Conservation (phyloP, 2,888 invertebrate species). For the Dasysyrphus albostriatus region DNA sequence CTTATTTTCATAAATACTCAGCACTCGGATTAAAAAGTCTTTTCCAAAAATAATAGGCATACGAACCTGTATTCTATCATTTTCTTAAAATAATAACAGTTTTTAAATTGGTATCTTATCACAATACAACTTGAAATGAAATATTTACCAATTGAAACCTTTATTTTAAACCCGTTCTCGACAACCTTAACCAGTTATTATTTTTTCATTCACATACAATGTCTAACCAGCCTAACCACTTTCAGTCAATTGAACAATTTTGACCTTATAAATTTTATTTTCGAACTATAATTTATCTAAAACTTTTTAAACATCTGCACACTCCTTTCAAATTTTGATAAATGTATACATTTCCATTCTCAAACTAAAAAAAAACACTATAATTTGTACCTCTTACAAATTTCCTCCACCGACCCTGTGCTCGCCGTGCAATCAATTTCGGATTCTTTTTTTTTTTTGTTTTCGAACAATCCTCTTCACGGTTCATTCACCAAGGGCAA, state of each 20-base stretch:
- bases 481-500: constrained; percentile 67
- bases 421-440: constrained; percentile 50
- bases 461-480: constrained; percentile 65
- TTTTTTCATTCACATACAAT: constrained; percentile 9
- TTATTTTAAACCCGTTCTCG: constrained; percentile 55
- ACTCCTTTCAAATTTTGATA: constrained; percentile 73
- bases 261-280: constrained; percentile 33
- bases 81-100: constrained; percentile 27
- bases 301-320: constrained; percentile 72
- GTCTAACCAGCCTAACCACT: constrained; percentile 56
- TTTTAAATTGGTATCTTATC: constrained; percentile 2
- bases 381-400: constrained; percentile 71
- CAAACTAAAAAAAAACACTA: constrained; percentile 33
- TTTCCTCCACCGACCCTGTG: constrained; percentile 32
- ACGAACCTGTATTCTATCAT: constrained; percentile 9
- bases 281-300: constrained; percentile 50
- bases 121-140: background rate
- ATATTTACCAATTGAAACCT: constrained; percentile 18
- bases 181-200: constrained; percentile 38
- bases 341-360: constrained; percentile 65
- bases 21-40: background rate
- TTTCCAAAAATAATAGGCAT: background rate
- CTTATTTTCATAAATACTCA: background rate
- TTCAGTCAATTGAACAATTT: constrained; percentile 69
- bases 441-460: constrained; percentile 20